A percentile compares a stretch with the other conserved stretches of the same genome.
Evolutionary conservation across 2,113 vertebrate genomes (phyloP).

Genomic region (Urocynchramus pylzowi): DNA sequence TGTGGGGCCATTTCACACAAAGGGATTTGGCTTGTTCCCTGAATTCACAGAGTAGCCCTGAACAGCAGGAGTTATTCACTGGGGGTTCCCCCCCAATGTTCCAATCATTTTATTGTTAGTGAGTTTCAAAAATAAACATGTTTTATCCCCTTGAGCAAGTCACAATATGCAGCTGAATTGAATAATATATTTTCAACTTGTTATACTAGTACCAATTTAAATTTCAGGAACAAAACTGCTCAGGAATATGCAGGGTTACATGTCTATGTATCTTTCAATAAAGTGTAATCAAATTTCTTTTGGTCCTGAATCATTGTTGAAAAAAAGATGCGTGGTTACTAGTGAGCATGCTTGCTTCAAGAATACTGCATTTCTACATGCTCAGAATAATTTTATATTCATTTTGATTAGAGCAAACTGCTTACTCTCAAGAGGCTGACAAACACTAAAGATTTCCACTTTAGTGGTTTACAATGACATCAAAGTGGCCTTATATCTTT

Average conservation of each 20-base stretch:
- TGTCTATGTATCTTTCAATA: not conserved
- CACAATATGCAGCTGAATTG: not conserved
- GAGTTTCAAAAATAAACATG: slow-evolving; percentile 6
- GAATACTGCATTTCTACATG: slow-evolving; percentile 69
- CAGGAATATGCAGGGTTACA: not conserved
- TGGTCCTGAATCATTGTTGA: not conserved
- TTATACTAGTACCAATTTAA: not conserved
- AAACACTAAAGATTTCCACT: slow-evolving; percentile 69
- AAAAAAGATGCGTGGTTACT: slow-evolving; percentile 2
- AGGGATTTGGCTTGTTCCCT: not conserved
- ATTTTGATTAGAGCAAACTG: slow-evolving; percentile 70
- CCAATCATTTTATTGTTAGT: not conserved
- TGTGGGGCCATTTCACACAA: not conserved
- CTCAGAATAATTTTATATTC: slow-evolving; percentile 71
- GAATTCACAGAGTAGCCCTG: not conserved
- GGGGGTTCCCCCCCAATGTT: not conserved
- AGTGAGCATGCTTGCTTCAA: slow-evolving; percentile 34
- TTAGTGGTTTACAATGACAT: slow-evolving; percentile 68
- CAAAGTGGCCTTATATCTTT: slow-evolving; percentile 63
- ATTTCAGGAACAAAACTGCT: not conserved
- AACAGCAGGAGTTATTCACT: not conserved
- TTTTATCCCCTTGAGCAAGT: not conserved
- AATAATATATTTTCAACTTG: not conserved
- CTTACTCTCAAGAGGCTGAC: slow-evolving; percentile 63
- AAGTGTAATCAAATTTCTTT: slow-evolving; percentile 11